A percentile compares a stretch with the other conserved stretches of the same genome.
phyloP scores from a whole-genome alignment of 2,888 invertebrate species.

The Drosophila hamatofila region DNA sequence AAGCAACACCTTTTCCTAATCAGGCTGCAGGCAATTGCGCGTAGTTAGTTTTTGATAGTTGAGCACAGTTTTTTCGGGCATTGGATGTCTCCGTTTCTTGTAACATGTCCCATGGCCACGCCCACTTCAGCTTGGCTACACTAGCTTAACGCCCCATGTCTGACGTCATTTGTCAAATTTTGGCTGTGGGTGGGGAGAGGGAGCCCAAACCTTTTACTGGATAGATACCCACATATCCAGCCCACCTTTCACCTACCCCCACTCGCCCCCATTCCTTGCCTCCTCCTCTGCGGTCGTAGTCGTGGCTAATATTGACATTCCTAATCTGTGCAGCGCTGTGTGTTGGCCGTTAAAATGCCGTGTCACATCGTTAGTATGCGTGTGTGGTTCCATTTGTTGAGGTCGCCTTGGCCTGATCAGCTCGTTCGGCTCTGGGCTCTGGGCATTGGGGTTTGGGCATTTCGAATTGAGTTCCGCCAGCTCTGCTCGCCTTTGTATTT shows the following conservation, averaged over 20 bases:
- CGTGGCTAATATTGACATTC: constrained; percentile 77
- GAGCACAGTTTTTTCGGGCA: constrained; percentile 26
- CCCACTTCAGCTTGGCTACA: constrained; percentile 31
- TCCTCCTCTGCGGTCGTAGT: neutral
- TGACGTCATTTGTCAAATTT: constrained; percentile 78
- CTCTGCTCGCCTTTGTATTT: constrained; percentile 34
- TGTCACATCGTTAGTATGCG: constrained; percentile 79
- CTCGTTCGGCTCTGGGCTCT: neutral
- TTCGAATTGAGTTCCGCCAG: neutral
- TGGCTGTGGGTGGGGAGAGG: constrained; percentile 14
- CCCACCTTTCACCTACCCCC: neutral
- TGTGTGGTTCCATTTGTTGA: constrained; percentile 69
- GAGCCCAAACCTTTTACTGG: constrained; percentile 11
- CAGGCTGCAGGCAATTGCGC: constrained; percentile 31
- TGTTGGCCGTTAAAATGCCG: constrained; percentile 76
- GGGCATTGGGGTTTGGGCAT: neutral
- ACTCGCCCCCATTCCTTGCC: neutral
- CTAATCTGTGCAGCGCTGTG: constrained; percentile 71
- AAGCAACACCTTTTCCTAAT: constrained; percentile 36
- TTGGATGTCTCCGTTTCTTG: constrained; percentile 40
- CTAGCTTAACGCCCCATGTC: constrained; percentile 51
- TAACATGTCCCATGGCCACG: constrained; percentile 42
- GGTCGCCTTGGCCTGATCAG: constrained; percentile 52
- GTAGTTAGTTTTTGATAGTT: constrained; percentile 11
- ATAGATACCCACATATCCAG: constrained; percentile 19